Evolutionary conservation across 2,113 vertebrate genomes (phyloP).

Genomic region (Spheniscus mendiculus): DNA sequence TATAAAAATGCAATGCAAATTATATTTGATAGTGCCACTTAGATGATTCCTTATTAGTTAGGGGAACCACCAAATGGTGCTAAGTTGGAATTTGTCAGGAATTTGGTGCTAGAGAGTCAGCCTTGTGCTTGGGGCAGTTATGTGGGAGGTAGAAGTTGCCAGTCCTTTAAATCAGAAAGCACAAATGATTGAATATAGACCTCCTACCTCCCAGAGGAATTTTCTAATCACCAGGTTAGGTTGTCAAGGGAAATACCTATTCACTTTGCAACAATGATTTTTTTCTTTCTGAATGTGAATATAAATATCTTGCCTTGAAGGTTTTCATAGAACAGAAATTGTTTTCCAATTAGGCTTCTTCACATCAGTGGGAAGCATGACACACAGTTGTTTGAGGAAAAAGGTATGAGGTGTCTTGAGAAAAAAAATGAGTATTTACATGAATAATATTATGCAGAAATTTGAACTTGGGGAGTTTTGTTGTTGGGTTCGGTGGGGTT

Average conservation of each 20-base stretch:
- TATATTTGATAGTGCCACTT: neutral
- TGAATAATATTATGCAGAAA: neutral
- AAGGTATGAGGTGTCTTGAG: neutral
- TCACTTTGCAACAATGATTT: neutral
- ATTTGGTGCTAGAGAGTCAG: neutral
- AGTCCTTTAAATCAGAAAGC: neutral
- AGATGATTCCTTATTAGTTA: neutral
- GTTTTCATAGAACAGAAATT: neutral
- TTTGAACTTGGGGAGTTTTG: neutral
- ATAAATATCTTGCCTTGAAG: neutral
- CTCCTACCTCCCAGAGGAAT: neutral
- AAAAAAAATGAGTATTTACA: neutral
- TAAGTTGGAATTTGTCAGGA: neutral
- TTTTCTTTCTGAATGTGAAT: neutral
- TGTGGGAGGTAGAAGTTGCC: neutral
- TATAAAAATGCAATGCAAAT: constrained; percentile 8
- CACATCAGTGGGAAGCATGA: neutral
- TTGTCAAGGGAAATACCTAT: neutral
- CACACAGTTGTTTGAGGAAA: neutral
- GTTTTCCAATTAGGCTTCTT: neutral
- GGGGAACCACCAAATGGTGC: neutral
- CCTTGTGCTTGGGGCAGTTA: neutral
- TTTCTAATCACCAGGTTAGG: neutral
- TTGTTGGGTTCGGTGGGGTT: neutral
- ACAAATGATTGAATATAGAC: neutral